Evolutionary conservation across 2,888 invertebrate genomes (phyloP).

Genomic region (Hybos culiciformis): DNA sequence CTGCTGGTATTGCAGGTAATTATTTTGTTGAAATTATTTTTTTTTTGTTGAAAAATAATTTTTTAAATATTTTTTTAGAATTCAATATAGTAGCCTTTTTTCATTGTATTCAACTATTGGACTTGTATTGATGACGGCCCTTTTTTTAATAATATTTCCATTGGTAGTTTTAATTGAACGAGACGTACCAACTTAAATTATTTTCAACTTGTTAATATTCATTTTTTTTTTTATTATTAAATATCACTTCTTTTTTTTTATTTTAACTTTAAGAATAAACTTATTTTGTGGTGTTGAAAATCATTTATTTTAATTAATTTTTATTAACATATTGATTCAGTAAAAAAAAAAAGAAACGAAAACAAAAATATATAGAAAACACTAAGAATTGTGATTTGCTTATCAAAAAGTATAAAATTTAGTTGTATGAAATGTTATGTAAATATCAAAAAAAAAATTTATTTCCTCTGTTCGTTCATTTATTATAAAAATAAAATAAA

Average conservation of each 20-base stretch:
- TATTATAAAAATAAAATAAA: too few species aligned
- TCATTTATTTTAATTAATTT: not conserved
- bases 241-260: not conserved
- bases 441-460: too few species aligned
- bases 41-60: not conserved
- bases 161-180: constrained; percentile 18
- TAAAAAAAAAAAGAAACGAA: too few species aligned
- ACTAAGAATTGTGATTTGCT: too few species aligned
- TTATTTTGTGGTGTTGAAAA: too few species aligned
- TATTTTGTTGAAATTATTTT: not conserved
- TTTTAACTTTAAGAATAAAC: too few species aligned
- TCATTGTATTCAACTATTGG: constrained; percentile 24
- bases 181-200: not conserved
- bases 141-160: constrained; percentile 19
- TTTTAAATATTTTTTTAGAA: constrained; percentile 27
- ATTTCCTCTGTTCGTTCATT: too few species aligned
- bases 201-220: not conserved
- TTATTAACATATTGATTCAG: not conserved
- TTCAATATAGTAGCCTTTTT: constrained; percentile 43
- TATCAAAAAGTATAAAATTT: too few species aligned
- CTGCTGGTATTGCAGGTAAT: constrained; percentile 22
- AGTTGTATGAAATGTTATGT: too few species aligned
- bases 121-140: constrained; percentile 19
- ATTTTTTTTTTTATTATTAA: not conserved
- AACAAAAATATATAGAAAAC: too few species aligned